Evolutionary conservation across 2,113 vertebrate species (phyloP).

Genomic region (Elephas maximus): DNA sequence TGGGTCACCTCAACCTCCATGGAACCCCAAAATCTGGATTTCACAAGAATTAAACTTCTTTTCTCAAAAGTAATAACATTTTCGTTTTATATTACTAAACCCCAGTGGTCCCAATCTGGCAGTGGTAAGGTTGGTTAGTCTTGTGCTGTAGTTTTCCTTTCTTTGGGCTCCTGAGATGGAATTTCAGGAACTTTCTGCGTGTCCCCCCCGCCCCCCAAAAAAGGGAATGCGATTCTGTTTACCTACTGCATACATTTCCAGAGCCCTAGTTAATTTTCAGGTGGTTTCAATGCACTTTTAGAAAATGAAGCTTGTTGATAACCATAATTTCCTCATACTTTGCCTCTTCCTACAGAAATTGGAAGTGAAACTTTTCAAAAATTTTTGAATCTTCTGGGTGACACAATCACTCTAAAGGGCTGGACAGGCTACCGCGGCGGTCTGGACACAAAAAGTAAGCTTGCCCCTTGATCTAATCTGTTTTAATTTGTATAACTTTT

Average conservation of each 20-base stretch:
- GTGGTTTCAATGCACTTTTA: not conserved
- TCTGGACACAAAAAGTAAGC: constrained; percentile 98
- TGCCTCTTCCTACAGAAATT: constrained; percentile 89
- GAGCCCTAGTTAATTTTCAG: not conserved
- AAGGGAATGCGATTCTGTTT: not conserved
- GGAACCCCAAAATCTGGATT: not conserved
- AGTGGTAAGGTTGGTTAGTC: not conserved
- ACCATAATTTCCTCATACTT: not conserved
- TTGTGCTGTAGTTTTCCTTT: not conserved
- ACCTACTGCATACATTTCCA: fast-evolving
- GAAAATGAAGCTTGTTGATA: not conserved
- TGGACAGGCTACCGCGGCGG: constrained; percentile 99
- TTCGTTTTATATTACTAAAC: not conserved
- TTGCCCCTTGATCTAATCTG: not conserved
- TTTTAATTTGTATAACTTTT: not conserved
- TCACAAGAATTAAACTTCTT: no score
- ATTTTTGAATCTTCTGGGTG: constrained; percentile 96
- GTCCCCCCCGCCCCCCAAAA: not conserved
- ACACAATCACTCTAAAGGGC: constrained; percentile 95
- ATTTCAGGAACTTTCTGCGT: not conserved
- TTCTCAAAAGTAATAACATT: not conserved
- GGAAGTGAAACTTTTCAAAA: constrained; percentile 97
- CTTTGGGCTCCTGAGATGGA: not conserved
- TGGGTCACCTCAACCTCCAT: not conserved
- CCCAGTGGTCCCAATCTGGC: not conserved